These are phyloP conservation scores for Limulus polyphemus DNA, from an alignment of 2,888 invertebrate genomes.

Conservation along the genomic window DNA sequence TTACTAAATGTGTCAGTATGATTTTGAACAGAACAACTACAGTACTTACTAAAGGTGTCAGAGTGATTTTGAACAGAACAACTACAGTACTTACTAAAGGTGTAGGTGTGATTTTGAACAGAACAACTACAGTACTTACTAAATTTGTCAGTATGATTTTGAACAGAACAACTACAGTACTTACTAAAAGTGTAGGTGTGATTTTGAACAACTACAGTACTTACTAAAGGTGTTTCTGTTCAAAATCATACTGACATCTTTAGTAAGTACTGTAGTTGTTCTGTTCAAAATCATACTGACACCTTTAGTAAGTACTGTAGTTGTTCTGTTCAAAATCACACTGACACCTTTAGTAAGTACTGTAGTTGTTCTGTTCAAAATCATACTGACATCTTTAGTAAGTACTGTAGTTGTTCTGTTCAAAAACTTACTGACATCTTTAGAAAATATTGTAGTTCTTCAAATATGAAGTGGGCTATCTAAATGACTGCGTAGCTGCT, in stretches of 20 bases:
- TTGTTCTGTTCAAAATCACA: slow-evolving; percentile 54
- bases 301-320: no score
- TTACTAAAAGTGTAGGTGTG: no score
- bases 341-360: slow-evolving; percentile 51
- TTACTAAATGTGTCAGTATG: slow-evolving; percentile 56
- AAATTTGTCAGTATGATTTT: slow-evolving; percentile 73
- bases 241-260: no score
- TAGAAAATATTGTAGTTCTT: slow-evolving; percentile 13
- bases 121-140: slow-evolving; percentile 12
- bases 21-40: slow-evolving; percentile 50
- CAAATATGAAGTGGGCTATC: no score
- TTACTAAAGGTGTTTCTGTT: no score
- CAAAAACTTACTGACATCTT: slow-evolving; percentile 73
- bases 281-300: no score
- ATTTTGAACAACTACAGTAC: no score
- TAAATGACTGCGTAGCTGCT: no score
- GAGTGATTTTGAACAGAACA: slow-evolving; percentile 57
- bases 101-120: slow-evolving; percentile 69
- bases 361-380: slow-evolving; percentile 45
- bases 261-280: no score
- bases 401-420: slow-evolving; percentile 33
- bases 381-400: slow-evolving; percentile 60
- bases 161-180: no score
- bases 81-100: slow-evolving; percentile 38
- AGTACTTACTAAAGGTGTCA: slow-evolving; percentile 48